Conservation (phyloP, 2,113 vertebrate genomes). For the Centropus bengalensis region DNA sequence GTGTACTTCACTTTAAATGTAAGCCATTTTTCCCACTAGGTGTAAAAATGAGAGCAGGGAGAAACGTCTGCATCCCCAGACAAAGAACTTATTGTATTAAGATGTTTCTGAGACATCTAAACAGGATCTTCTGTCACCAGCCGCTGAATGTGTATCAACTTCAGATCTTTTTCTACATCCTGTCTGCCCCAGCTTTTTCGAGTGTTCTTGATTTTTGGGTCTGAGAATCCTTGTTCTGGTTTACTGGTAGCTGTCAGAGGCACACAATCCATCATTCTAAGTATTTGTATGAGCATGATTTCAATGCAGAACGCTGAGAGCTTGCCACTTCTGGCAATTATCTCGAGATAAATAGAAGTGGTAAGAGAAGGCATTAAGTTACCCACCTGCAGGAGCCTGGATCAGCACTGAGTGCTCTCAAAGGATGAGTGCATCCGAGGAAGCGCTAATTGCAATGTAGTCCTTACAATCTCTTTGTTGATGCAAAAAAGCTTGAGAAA, state of each 20-base stretch:
- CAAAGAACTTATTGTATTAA: neutral
- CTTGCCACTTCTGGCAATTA: slow-evolving; percentile 45
- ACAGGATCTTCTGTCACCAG: neutral
- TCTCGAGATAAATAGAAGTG: slow-evolving; percentile 29
- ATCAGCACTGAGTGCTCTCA: slow-evolving; percentile 7
- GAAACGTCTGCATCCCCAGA: neutral
- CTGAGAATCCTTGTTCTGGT: neutral
- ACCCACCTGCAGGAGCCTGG: slow-evolving; percentile 37
- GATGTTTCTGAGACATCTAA: neutral
- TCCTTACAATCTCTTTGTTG: neutral
- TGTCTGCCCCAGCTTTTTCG: neutral
- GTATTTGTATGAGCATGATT: neutral
- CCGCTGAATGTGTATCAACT: neutral
- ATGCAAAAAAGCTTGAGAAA: slow-evolving; percentile 3
- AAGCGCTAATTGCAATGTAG: slow-evolving; percentile 26
- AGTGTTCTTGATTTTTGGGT: neutral
- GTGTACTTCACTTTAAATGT: neutral
- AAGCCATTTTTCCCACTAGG: neutral
- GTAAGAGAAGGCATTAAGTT: slow-evolving; percentile 38
- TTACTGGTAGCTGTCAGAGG: neutral
- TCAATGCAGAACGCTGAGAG: neutral
- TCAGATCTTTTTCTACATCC: neutral
- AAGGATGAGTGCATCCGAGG: slow-evolving; percentile 9
- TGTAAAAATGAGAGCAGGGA: neutral
- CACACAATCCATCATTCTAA: neutral